Evolutionary conservation across 2,113 vertebrate genomes (phyloP), one percentile per base, ranked within the genome.

Genomic region (Pelodiscus sinensis): DNA sequence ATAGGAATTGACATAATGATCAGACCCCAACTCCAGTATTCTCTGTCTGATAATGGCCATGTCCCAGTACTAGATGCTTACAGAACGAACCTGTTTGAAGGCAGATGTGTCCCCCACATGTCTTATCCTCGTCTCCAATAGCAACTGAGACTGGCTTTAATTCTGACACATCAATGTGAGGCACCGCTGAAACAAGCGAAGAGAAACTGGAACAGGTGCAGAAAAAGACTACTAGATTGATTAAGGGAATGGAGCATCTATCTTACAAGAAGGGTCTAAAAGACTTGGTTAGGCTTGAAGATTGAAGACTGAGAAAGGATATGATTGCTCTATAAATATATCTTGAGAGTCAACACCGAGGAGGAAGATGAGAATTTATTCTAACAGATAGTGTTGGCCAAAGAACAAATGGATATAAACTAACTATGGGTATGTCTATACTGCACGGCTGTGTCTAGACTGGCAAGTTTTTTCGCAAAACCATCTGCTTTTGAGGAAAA

Each of bases 21-120:
- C 52, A 0, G 3, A 21, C 14, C 82, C 1, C 35, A 0, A 2
- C 19, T 73, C n/a, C 21, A 65, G 29, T 65, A 65, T 31, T 15
- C 15, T 65, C 62, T 65, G 6, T 65, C 27, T 65, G 62, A 65
- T 65, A 65, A 6, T 31, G 62, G 62, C 15, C 52, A 54, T 12
- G 10, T 54, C 14, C 52, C 62, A 31, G 71, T 12, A 73, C 35
- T n/a, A 73, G 71, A 73, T 22, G 35, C 21, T 38, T 73, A 38
- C 10, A 73, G 35, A 10, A 73, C 38, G 21, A 65, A 65, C 29
- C 29, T 14, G 7, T 65, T 29, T 16, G 62, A 65, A 65, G 29
- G 27, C 27, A 31, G 27, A 62, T 62, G 60, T 31, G 15, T 12
- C 6, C 62, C 29, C 15, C 29, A 65, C 29, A 18, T 31, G 14